Base-by-base conservation (phyloP, 2,113 vertebrate genomes). In the Baryphthengus martii region DNA sequence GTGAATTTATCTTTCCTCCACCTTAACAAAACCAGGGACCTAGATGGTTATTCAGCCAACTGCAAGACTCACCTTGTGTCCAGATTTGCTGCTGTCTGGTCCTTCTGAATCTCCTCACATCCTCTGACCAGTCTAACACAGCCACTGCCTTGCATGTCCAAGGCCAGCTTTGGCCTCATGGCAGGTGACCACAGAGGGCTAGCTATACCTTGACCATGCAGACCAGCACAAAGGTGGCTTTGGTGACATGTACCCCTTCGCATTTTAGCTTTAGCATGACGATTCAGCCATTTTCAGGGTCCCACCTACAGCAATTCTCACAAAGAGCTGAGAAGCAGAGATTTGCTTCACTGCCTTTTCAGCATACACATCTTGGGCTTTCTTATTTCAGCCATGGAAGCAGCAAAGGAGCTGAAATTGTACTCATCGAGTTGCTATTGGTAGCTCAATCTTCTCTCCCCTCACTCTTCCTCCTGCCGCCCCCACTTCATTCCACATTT, bases 401-500 rank as follows among this genome's bases (percentile, higher is more conserved):
- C 40, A 63, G 72, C 74, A 20, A 9, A n/a, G 6, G 63, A n/a
- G 50, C 55, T 19, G 66, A 80, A 89, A 47, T 24, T 11, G 4
- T 52, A 78, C 61, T 85, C n/a, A 25, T 15, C 1, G 1, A 3
- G 39, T 72, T 66, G 84, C 74, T 78, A 66, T 72, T 75, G 93
- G 94, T 80, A 2, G 3, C 66, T 13, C 3, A 1, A 68, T 83
- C 61, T 40, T 68, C 44, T 33, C 89, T 89, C 40, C 33, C 82
- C 17, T 8, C 10, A 11, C 53, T 83, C 49, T 61, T 83, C 42
- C 66, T 87, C 66, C 39, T 31, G 68, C 77, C 3, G 2, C 84
- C 89, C 58, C 74, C 81, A 85, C 73, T 95, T 79, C 67, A 33
- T 82, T 82, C 79, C 62, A 86, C 85, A 80, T 93, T 96, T 94